Percentiles rank a stretch among this genome's conserved stretches.
These are phyloP conservation scores for Dryobota labecula DNA, from an alignment of 2,888 invertebrate species.

Conservation along the genomic window DNA sequence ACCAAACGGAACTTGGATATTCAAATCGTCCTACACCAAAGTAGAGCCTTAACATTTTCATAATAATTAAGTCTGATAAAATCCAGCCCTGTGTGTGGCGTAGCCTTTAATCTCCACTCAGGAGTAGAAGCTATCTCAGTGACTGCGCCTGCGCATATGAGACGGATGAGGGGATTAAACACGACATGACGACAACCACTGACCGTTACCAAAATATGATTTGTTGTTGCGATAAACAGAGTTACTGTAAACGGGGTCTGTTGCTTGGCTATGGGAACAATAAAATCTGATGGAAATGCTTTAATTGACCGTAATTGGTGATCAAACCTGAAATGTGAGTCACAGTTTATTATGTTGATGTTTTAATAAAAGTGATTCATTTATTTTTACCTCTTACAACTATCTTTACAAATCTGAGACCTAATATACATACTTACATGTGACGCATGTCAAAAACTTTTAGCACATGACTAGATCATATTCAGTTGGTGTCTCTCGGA, in stretches of 20 bases:
- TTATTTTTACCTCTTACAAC: no score
- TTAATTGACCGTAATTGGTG: slow-evolving; percentile 21
- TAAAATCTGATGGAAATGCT: not conserved
- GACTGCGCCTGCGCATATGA: slow-evolving; percentile 61
- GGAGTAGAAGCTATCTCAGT: slow-evolving; percentile 65
- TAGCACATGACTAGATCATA: no score
- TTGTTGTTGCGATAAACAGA: slow-evolving; percentile 60
- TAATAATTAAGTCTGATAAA: slow-evolving; percentile 6
- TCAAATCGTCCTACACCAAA: no score
- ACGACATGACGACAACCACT: slow-evolving; percentile 70
- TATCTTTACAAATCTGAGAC: no score
- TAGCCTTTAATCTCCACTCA: slow-evolving; percentile 65
- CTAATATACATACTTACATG: no score
- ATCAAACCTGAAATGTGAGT: not conserved
- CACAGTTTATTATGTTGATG: no score
- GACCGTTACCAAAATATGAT: slow-evolving; percentile 69
- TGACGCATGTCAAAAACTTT: no score
- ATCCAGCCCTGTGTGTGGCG: slow-evolving; percentile 52
- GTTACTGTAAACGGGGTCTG: slow-evolving; percentile 45
- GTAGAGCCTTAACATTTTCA: not conserved
- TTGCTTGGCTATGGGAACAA: not conserved
- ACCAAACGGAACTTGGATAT: not conserved
- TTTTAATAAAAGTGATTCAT: no score
- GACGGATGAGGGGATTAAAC: slow-evolving; percentile 77
- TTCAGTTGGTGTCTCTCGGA: no score